A percentile compares a stretch with the other conserved stretches of the same genome.
These are phyloP conservation scores for Isichthys henryi DNA, from an alignment of 2,113 vertebrate species.

Conservation along the genomic window DNA sequence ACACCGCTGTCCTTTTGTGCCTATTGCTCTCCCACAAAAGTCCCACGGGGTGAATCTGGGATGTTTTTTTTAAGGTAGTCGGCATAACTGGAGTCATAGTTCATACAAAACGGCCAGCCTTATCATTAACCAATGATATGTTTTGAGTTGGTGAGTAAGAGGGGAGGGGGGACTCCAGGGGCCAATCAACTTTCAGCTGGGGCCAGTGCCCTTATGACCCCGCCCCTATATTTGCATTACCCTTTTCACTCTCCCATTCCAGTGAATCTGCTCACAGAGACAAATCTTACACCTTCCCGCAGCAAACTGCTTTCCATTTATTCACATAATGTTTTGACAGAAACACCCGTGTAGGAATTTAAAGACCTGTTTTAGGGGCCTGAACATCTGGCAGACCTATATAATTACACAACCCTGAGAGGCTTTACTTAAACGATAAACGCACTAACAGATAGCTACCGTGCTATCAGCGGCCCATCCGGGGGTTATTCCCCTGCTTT, in stretches of 20 bases:
- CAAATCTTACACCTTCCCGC: not conserved
- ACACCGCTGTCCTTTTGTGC: not conserved
- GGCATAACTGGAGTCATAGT: not conserved
- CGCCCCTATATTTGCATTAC: not conserved
- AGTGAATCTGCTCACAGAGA: not conserved
- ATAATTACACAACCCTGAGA: not conserved
- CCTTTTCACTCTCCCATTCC: not conserved
- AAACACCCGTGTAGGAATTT: not conserved
- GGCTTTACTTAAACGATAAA: not conserved
- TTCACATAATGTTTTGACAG: not conserved
- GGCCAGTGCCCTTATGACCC: not conserved
- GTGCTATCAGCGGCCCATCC: not conserved
- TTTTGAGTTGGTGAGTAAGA: not conserved
- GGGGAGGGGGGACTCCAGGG: not conserved
- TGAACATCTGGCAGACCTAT: not conserved
- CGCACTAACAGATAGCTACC: not conserved
- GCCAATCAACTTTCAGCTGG: not conserved
- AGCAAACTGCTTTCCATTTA: not conserved
- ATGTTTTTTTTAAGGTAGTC: not conserved
- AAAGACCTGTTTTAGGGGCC: not conserved
- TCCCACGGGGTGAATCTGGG: not conserved
- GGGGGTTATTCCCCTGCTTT: not conserved
- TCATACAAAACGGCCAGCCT: not conserved
- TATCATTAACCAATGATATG: not conserved
- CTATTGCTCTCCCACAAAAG: not conserved